Percentiles rank a stretch among this genome's conserved stretches.
These are phyloP conservation scores for Diplosoma virens DNA, from an alignment of 23 tunicate genomes.

Conservation along the genomic window DNA sequence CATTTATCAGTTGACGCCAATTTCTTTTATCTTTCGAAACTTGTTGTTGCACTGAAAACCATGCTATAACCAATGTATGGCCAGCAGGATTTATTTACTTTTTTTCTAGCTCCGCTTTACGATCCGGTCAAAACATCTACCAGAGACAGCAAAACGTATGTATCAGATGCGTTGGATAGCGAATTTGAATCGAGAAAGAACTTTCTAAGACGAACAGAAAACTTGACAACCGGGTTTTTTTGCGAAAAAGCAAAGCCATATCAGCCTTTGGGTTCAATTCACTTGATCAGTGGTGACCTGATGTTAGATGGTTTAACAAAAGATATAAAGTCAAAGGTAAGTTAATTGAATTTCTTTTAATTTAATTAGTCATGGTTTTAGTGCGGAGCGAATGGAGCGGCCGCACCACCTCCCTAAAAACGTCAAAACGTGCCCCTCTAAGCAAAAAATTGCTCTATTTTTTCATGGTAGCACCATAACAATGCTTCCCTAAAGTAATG, in stretches of 20 bases:
- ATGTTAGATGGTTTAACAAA: conserved; percentile 52
- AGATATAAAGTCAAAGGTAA: conserved; percentile 64
- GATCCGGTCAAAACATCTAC: conserved; percentile 50
- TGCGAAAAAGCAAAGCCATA: conserved; percentile 78
- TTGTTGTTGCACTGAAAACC: too few species aligned
- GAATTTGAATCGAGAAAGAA: conserved; percentile 38
- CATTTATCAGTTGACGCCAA: too few species aligned
- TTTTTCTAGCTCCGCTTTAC: conserved; percentile 16
- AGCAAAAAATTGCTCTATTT: too few species aligned
- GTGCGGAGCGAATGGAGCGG: too few species aligned
- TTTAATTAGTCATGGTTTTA: too few species aligned
- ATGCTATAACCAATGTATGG: too few species aligned
- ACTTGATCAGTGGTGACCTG: conserved; percentile 69
- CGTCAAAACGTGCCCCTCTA: too few species aligned
- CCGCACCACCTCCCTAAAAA: too few species aligned
- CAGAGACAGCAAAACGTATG: conserved; percentile 43
- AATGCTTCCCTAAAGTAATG: too few species aligned
- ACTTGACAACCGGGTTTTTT: conserved; percentile 65
- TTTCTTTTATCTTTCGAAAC: too few species aligned
- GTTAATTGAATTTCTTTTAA: too few species aligned
- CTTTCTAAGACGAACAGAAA: conserved; percentile 54
- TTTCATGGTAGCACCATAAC: too few species aligned
- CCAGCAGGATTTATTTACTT: background rate
- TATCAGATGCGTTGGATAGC: conserved; percentile 1
- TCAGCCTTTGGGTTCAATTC: conserved; percentile 61